phyloP scores from a whole-genome alignment of 2,888 invertebrate genomes.

The Ormyrus thymus region DNA sequence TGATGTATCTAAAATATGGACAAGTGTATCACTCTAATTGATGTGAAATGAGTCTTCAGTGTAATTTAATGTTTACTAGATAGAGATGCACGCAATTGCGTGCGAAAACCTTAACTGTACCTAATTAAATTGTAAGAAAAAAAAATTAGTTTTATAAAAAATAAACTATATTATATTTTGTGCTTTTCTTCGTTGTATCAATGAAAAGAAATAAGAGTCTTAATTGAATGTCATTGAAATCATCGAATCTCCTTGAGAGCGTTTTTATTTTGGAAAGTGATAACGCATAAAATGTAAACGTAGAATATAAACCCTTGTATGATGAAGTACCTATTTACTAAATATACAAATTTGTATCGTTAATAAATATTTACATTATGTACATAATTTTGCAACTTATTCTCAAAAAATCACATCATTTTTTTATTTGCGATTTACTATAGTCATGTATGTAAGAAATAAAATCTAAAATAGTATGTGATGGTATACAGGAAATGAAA shows the following conservation, averaged over 20 bases:
- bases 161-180: background rate
- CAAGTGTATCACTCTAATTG: too few relatives aligned
- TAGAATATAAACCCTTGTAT: background rate
- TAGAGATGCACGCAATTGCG: background rate
- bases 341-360: background rate
- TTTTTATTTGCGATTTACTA: too few relatives aligned
- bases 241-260: conserved; percentile 12
- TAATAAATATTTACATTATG: conserved; percentile 17
- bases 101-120: conserved; percentile 39
- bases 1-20: too few relatives aligned
- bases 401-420: too few relatives aligned
- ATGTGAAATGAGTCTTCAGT: too few relatives aligned
- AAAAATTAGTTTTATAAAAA: conserved; percentile 16
- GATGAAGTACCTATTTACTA: conserved; percentile 2
- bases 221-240: conserved; percentile 11
- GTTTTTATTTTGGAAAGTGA: conserved; percentile 10
- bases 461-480: too few relatives aligned
- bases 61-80: background rate
- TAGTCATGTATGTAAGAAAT: too few relatives aligned
- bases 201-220: too few relatives aligned
- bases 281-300: conserved; percentile 10
- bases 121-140: conserved; percentile 42
- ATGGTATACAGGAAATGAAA: too few relatives aligned
- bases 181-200: too few relatives aligned
- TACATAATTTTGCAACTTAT: background rate